Base-by-base conservation (phyloP, 64 coral and sea anemone species). In the Catalaphyllia jardinei region DNA sequence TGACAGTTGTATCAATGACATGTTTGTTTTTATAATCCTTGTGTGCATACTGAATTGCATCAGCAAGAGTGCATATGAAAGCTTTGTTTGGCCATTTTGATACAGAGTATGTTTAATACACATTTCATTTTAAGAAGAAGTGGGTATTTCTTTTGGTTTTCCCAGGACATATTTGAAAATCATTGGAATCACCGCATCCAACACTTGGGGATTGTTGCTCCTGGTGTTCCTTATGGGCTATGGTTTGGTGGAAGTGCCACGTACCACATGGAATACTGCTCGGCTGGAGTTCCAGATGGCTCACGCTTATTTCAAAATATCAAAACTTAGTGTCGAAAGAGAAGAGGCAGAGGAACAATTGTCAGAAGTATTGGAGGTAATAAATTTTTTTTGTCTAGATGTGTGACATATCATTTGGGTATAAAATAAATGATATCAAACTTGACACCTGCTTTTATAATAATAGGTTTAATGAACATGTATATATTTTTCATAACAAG, bases 221-320 rank as follows among this genome's bases (percentile, higher is more conserved):
- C 60, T 99, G 29, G 97, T 99, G 17, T 79, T 99, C 27, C 79
- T 99, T 6, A 99, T 99, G 97, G 97, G 97, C 0, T 99, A 99
- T 86, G 97, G 97, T 19, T 79, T 99, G 62, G 97, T 99, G 4
- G 97, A 99, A 77, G 92, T 99, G 29, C 97, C 97, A 24, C 87
- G 97, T 0, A 93, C 87, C 5, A 89, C 92, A 9, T 99, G 97
- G 97, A 92, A 95, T 75, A 90, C 88, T 71, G 94, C 97, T 16
- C 90, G 84, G 42, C 83, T 93, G 19, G 97, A 99, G 4, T 95
- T 95, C 72, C 90, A 95, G 69, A 86, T 99, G 57, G 94, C 97
- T 27, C 97, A 95, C 93, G 89, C 88, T 59, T 99, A 99, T n/a
- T 99, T 99, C 42, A 99, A 99, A 83, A 92, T 99, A 31, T 99